Percentiles rank a stretch among this genome's conserved stretches.
Conservation (phyloP, 2,113 vertebrate species). For the Protobothrops mucrosquamatus region DNA sequence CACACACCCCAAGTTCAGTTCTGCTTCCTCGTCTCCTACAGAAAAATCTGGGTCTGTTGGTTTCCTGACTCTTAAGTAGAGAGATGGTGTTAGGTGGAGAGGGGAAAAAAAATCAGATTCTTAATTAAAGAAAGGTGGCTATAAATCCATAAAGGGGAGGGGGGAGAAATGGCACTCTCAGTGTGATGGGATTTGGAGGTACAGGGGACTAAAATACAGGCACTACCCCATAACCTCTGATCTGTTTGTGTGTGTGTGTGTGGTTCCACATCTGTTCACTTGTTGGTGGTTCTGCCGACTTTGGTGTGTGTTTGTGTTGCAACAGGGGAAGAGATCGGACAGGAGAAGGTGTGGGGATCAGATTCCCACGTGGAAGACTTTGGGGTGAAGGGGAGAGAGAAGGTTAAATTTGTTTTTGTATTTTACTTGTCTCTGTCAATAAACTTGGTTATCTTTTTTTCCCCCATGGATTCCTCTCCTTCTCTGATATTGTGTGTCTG, state of each 20-base stretch:
- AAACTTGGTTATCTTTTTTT: conserved; percentile 25
- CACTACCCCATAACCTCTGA: neutral
- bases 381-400: neutral
- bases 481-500: neutral
- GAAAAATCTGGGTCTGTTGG: neutral
- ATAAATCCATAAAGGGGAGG: neutral
- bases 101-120: fast-evolving
- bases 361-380: neutral
- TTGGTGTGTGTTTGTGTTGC: neutral
- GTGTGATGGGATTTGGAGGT: neutral
- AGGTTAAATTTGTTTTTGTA: conserved; percentile 15
- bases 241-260: neutral
- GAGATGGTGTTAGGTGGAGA: neutral
- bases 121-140: neutral
- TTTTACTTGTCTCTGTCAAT: conserved; percentile 31
- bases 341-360: too few relatives aligned
- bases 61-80: neutral
- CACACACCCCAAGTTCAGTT: neutral
- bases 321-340: neutral
- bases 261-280: neutral
- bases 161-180: too few relatives aligned
- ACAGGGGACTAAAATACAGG: neutral
- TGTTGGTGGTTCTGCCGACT: neutral
- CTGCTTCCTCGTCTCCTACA: neutral
- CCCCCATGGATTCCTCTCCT: neutral